phyloP scores from a whole-genome alignment of 2,113 vertebrate genomes.

The Australoheros scitulus region DNA sequence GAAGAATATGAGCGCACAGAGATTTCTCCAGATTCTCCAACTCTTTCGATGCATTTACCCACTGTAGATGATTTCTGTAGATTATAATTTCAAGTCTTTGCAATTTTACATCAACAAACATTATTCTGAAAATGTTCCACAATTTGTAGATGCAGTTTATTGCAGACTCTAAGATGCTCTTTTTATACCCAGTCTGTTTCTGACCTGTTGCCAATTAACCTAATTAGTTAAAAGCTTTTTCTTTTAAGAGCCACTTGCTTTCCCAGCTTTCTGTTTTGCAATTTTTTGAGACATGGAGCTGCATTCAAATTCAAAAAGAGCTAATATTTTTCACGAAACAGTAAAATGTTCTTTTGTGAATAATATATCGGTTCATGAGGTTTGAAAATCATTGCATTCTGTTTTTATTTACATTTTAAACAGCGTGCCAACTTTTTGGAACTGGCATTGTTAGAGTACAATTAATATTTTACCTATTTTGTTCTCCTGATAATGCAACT shows the following conservation, averaged over 20 bases:
- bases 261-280: background rate
- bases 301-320: background rate
- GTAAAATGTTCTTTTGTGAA: background rate
- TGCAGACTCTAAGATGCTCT: rapidly evolving
- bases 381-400: background rate
- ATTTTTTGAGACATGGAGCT: background rate
- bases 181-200: rapidly evolving
- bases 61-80: background rate
- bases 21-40: background rate
- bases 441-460: background rate
- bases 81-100: background rate
- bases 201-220: background rate
- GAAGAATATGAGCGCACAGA: background rate
- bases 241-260: background rate
- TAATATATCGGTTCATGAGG: background rate
- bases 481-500: background rate
- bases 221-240: background rate
- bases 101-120: background rate
- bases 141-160: background rate
- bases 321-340: background rate
- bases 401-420: background rate
- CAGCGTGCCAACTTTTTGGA: background rate
- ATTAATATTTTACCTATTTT: background rate
- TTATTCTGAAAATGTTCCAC: background rate
- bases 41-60: background rate